phyloP scores from a whole-genome alignment of 2,888 invertebrate species.

The Taphrorychus bicolor region DNA sequence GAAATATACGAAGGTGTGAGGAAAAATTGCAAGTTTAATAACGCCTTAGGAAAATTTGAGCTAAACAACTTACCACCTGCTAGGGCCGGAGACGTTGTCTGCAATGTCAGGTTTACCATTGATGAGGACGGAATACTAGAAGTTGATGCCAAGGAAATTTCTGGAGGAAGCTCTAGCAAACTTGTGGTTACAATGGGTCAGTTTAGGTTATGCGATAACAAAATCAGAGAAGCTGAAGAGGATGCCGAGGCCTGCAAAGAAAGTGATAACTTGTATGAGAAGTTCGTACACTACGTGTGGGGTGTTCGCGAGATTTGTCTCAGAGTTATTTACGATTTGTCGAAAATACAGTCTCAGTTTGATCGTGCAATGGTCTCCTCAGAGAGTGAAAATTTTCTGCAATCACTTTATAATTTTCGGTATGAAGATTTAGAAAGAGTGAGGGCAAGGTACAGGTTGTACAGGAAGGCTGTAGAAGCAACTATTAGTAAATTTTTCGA shows the following conservation, averaged over 20 bases:
- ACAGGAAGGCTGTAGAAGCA: not conserved
- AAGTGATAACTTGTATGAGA: slow-evolving; percentile 36
- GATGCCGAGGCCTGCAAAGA: slow-evolving; percentile 31
- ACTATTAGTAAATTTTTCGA: not conserved
- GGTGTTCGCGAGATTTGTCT: not conserved
- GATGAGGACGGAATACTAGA: slow-evolving; percentile 43
- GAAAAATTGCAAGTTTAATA: slow-evolving; percentile 41
- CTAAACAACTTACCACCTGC: slow-evolving; percentile 36
- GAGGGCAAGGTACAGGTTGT: not conserved
- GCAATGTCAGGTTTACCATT: slow-evolving; percentile 33
- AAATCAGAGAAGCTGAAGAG: slow-evolving; percentile 24
- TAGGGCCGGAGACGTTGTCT: slow-evolving; percentile 37
- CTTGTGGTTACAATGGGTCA: slow-evolving; percentile 33
- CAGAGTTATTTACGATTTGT: not conserved
- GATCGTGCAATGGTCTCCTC: not conserved
- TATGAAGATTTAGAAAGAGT: not conserved
- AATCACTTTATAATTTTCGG: not conserved
- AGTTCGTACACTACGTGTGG: not conserved
- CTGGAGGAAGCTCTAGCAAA: slow-evolving; percentile 22
- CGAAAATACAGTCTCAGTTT: not conserved
- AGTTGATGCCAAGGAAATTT: slow-evolving; percentile 35
- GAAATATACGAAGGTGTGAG: slow-evolving; percentile 44
- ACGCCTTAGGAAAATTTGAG: slow-evolving; percentile 34
- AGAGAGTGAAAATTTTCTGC: not conserved
- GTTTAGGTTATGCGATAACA: slow-evolving; percentile 34